Evolutionary conservation across 23 tunicate genomes (phyloP), one percentile per base, ranked within the genome.

Genomic region (Trididemnum nubilum): DNA sequence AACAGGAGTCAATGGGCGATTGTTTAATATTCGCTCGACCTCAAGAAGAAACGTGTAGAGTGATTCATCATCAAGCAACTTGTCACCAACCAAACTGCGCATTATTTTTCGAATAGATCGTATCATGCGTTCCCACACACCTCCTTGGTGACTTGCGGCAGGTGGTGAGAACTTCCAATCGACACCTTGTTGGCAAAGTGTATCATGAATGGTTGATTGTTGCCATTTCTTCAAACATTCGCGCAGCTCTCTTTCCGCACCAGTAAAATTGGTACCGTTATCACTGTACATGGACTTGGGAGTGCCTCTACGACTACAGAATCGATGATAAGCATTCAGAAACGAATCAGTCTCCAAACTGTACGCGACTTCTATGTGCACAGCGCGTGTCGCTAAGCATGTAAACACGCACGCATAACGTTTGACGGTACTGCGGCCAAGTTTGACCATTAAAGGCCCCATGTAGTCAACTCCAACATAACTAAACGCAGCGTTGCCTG

Each of bases 331-430:
- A 2, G 87, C 82, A 4, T 77, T 37, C 22, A 83, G 22, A 36
- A 76, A 83, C 22, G 87, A 33, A 26, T 22, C 22, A 34, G 87
- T 77, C 23, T 83, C 87, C 32, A 83, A 37, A 9, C 72, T 52
- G 22, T 76, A 18, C 3, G 72, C 82, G 19, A 76, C 35, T 35
- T 83, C 87, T 21, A 83, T 57, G 37, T 83, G 82, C 12, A 83
- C 83, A 9, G 87, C 87, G 3, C 87, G 51, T 1, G 83, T 77
- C 2, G 82, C 82, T 18, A 83, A 33, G 35, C 87, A 83, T 2
- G 83, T 83, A 76, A 83, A 76, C 1, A 83, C 34, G 72, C 72
- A 76, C 2, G 24, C 72, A 58, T 76, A 83, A 26, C 87, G 87
- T 83, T 83, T 76, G 2, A 34, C 82, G 1, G 32, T 32, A 18